Evolutionary conservation across 2,888 invertebrate genomes (phyloP).

Genomic region (Brachypterus glaber): DNA sequence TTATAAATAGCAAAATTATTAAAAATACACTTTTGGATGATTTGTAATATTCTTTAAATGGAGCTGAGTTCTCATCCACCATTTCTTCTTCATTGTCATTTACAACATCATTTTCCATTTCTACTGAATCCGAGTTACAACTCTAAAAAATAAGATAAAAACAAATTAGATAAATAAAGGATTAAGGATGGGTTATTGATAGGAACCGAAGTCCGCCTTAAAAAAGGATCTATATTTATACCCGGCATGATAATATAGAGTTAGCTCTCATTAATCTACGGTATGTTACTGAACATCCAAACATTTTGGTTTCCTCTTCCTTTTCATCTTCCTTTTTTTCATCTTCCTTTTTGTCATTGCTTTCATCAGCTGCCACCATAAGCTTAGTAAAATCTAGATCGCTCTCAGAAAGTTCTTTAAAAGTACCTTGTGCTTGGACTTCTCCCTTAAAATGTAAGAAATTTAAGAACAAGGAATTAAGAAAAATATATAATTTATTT

Average conservation of each 20-base stretch:
- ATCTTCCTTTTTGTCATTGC: neutral
- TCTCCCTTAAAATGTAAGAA: neutral
- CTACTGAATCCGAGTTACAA: neutral
- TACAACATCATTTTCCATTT: neutral
- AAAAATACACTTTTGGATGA: neutral
- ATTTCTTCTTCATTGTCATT: neutral
- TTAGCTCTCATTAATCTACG: no score
- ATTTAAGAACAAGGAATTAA: no score
- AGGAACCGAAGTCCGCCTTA: no score
- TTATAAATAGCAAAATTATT: neutral
- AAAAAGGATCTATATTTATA: no score
- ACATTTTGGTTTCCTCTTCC: no score
- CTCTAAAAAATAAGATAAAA: neutral
- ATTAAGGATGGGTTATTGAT: no score
- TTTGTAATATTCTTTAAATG: constrained; percentile 1
- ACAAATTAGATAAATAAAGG: no score
- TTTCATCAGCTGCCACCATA: constrained; percentile 2
- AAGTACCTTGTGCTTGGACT: constrained; percentile 36
- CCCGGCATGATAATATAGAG: no score
- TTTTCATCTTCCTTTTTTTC: no score
- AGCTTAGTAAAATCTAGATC: constrained; percentile 41
- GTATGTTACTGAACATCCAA: no score
- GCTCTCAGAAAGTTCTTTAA: constrained; percentile 35
- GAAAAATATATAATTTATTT: neutral
- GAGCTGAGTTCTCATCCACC: neutral